These are phyloP conservation scores for Trissolcus japonicus DNA, from an alignment of 2,888 invertebrate species.

Conservation along the genomic window DNA sequence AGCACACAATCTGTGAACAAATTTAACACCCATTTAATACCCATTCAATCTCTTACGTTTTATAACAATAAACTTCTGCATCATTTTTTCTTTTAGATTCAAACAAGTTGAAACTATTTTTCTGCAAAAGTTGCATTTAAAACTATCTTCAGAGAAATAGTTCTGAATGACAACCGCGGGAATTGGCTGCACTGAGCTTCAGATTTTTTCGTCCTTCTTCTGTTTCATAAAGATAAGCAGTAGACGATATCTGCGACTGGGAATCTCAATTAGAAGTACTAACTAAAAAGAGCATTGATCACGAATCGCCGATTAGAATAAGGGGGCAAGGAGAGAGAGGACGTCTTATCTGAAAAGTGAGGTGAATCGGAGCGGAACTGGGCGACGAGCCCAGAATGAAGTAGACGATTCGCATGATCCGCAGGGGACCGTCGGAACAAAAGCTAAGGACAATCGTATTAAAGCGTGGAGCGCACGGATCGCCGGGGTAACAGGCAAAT, in stretches of 20 bases:
- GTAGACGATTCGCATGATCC: slow-evolving; percentile 59
- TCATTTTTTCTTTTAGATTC: too few species aligned
- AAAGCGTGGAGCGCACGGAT: slow-evolving; percentile 61
- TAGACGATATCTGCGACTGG: slow-evolving; percentile 8
- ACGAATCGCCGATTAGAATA: slow-evolving; percentile 53
- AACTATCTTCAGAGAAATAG: slow-evolving; percentile 15
- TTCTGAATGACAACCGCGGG: slow-evolving; percentile 20
- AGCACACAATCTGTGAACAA: neutral
- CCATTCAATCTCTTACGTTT: too few species aligned
- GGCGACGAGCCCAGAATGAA: slow-evolving; percentile 36
- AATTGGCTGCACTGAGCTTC: too few species aligned
- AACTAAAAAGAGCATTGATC: slow-evolving; percentile 54
- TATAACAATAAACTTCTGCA: neutral
- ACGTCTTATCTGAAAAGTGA: slow-evolving; percentile 50
- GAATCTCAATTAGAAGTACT: slow-evolving; percentile 30
- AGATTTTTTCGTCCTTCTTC: too few species aligned
- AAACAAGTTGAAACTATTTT: too few species aligned
- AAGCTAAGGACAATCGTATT: slow-evolving; percentile 71
- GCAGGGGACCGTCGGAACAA: slow-evolving; percentile 59
- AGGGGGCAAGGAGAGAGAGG: slow-evolving; percentile 33
- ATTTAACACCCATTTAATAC: neutral
- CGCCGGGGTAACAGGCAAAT: slow-evolving; percentile 69
- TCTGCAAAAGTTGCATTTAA: neutral
- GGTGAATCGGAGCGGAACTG: slow-evolving; percentile 32
- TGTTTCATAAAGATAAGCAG: slow-evolving; percentile 36